Conservation (phyloP, 2,113 vertebrate genomes). For the Poeciliopsis turrubarensis region DNA sequence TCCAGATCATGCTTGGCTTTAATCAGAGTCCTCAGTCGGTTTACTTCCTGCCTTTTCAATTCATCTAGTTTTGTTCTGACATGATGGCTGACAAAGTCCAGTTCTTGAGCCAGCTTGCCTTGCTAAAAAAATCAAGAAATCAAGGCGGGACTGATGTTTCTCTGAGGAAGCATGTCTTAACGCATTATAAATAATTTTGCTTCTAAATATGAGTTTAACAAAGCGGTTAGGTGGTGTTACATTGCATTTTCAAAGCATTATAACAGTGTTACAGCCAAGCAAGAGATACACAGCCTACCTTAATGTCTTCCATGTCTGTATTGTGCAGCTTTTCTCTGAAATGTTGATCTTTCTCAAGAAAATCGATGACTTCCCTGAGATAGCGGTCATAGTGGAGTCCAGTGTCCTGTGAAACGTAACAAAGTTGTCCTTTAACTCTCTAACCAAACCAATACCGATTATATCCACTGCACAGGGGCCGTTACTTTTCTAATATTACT, state of each 20-base stretch:
- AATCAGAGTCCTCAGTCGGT: constrained; percentile 91
- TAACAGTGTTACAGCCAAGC: background rate
- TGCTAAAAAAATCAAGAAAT: constrained; percentile 75
- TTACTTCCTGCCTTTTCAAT: constrained; percentile 95
- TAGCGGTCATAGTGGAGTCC: constrained; percentile 98
- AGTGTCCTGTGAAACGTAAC: constrained; percentile 85
- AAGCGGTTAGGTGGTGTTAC: background rate
- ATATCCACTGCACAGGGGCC: background rate
- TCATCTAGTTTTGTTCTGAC: constrained; percentile 95
- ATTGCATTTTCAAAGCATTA: background rate
- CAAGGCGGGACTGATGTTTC: background rate
- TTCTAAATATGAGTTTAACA: background rate
- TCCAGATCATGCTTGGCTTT: constrained; percentile 93
- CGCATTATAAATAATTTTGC: background rate
- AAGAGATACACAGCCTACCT: constrained; percentile 79
- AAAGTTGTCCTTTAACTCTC: background rate
- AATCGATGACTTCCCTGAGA: constrained; percentile 97
- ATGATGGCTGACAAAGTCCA: constrained; percentile 96
- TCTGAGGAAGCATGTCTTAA: background rate
- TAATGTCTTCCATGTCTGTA: constrained; percentile 98
- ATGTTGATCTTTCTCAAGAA: constrained; percentile 96
- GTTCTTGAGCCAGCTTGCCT: constrained; percentile 93
- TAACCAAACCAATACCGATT: background rate
- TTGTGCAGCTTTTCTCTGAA: constrained; percentile 98
- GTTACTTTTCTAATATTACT: background rate